Evolutionary conservation across 2,113 vertebrate genomes (phyloP).

Genomic region (Mus musculus): GRCm39 chr1:193644501-193645000

Average conservation of each 20-base stretch:
- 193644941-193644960: not conserved
- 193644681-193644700: not conserved
- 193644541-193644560: not conserved
- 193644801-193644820: not conserved
- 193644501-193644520: not conserved
- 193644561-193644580: not conserved
- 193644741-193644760: not conserved
- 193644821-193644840: not conserved
- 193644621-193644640: not conserved
- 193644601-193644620: not conserved
- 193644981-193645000: not conserved
- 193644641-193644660: not conserved
- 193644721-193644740: not conserved
- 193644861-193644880: not conserved
- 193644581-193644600: not conserved
- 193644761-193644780: not conserved
- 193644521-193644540: not conserved
- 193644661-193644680: not conserved
- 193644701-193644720: not conserved
- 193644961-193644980: not conserved
- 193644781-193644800: slow-evolving; percentile 39
- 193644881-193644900: not conserved
- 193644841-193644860: not conserved
- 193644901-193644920: not conserved
- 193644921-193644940: not conserved